A percentile compares a stretch with the other conserved stretches of the same genome.
Evolutionary conservation across 2,113 vertebrate species (phyloP).

Genomic region (Psilopsiagon aurifrons): DNA sequence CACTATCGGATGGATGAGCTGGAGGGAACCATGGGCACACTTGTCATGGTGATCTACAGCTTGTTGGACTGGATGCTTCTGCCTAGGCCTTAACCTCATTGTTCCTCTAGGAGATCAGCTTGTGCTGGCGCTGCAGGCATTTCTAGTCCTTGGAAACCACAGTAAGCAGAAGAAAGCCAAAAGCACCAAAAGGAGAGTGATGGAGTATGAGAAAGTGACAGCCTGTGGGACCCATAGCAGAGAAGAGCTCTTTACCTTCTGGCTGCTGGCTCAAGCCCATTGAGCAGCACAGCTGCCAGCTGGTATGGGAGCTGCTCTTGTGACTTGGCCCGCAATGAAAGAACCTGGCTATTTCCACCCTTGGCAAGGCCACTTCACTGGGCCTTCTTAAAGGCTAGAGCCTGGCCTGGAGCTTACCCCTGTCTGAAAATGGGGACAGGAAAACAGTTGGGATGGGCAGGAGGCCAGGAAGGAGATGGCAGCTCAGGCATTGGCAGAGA

Average conservation of each 20-base stretch:
- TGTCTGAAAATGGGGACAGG: conserved; percentile 39
- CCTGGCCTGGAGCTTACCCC: conserved; percentile 15
- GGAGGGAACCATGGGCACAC: not conserved
- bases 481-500: not conserved
- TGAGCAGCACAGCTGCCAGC: conserved; percentile 37
- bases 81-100: not conserved
- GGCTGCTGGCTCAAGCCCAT: accelerated
- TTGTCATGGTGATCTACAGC: not conserved
- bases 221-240: not conserved
- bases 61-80: not conserved
- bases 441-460: conserved; percentile 45
- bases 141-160: not conserved
- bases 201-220: not conserved
- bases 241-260: conserved; percentile 18
- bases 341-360: conserved; percentile 37
- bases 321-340: conserved; percentile 50
- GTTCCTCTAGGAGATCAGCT: not conserved
- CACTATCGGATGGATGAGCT: accelerated
- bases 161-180: not conserved
- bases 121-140: not conserved
- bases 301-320: conserved; percentile 31
- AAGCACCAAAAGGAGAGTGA: not conserved
- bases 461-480: conserved; percentile 22
- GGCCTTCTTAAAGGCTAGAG: conserved; percentile 15
- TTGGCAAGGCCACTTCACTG: not conserved